Evolutionary conservation across 92 coral and sea anemone genomes (phyloP), one percentile per base, ranked within the genome.

Genomic region (Zoanthus sansibaricus): DNA sequence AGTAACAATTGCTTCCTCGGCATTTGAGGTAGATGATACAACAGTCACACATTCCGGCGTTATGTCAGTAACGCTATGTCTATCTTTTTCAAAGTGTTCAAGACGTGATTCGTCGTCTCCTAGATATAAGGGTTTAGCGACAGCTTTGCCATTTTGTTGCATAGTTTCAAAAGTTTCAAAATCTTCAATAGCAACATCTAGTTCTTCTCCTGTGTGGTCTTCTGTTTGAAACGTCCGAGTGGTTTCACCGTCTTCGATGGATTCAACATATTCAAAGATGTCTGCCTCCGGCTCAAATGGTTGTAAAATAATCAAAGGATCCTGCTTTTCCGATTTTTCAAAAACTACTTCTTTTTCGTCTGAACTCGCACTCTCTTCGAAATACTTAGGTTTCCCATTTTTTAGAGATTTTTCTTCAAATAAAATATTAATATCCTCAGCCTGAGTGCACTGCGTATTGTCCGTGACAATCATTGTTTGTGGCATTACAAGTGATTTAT

Each of bases 271-370:
- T 21, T 80, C 85, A 80, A 80, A 80, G 31, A 64, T 67, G 32
- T 80, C 85, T 66, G 85, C 75, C 30, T 80, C 85, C 1, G 85
- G 85, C 55, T 80, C 85, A 71, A 80, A 80, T 66, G 85, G 85
- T 47, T 80, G 75, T 12, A 80, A 44, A 18, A 80, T 10, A 37
- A 80, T 80, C 55, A 67, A 64, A 9, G 73, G 47, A 21, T 80
- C 85, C 16, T 62, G 45, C 45, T 14, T 25, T 46, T 80, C 85
- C 1, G 46, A 9, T 12, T 67, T 80, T 17, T 67, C 75, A 13
- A 45, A n/a, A 15, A 45, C 44, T 17, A 25, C 49, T 59, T 80
- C 85, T 20, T 64, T 80, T 80, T 80, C 85, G 3, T 80, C 85
- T 64, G 58, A 14, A 62, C 85, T 80, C 7, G 61, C 45, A 66